Evolutionary conservation across 2,113 vertebrate species (phyloP).

Genomic region (Sarotherodon lohbergeri): DNA sequence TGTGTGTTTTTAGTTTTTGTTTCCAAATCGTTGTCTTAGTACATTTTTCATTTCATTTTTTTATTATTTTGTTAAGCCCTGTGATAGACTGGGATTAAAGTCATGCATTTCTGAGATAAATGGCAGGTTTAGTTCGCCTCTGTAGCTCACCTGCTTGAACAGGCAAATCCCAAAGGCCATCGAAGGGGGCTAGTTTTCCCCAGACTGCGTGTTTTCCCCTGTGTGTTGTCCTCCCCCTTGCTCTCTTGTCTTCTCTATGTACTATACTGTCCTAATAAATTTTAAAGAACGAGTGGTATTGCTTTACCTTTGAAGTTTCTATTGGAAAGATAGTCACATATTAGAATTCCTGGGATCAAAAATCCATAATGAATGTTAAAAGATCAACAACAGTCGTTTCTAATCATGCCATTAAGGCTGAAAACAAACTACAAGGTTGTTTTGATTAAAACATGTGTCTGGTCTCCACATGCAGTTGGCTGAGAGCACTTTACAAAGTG

Average conservation of each 20-base stretch:
- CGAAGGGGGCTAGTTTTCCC: not conserved
- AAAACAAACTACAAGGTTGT: not conserved
- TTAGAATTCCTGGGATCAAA: not conserved
- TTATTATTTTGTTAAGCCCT: not conserved
- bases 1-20: not conserved
- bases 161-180: not conserved
- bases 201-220: not conserved
- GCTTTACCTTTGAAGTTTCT: not conserved
- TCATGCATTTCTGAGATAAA: not conserved
- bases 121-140: not conserved
- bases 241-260: not conserved
- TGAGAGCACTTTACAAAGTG: not conserved
- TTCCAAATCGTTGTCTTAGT: not conserved
- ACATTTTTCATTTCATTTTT: not conserved
- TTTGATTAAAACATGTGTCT: not conserved
- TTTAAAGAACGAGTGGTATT: not conserved
- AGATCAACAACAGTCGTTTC: not conserved
- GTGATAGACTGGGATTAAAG: not conserved
- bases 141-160: not conserved
- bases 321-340: not conserved
- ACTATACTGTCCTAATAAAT: not conserved
- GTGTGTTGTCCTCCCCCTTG: not conserved
- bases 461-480: not conserved
- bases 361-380: not conserved
- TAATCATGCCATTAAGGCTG: not conserved